Base-by-base conservation (phyloP, 1,140 invertebrate genomes). In the Drosophila serrata region DNA sequence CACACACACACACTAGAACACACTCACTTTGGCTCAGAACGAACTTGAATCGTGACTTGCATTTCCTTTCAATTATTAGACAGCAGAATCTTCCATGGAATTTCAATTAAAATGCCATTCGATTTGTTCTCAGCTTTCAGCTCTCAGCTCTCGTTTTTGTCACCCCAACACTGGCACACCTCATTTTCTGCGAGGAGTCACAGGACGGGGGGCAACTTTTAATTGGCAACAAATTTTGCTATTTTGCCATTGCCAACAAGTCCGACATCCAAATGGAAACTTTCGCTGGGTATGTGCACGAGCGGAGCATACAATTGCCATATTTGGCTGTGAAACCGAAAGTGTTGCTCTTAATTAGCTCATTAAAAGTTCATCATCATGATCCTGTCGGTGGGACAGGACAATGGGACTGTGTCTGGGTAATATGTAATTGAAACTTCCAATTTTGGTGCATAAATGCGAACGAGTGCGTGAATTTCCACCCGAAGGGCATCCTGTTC, bases 291-390 rank as follows among this genome's bases (percentile, higher is more conserved):
- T 31, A 24, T 46, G 46, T 63, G 60, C 33, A 24, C 39, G 9
- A 19, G 19, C 35, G 37, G 33, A 35, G 40, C 57, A 46, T 22
- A 35, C 51, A 13, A 19, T 51, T 51, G 29, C 17, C 63, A 56
- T 11, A 51, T 64, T 40, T 49, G 64, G 60, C 35, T 56, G 17
- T 45, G 56, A 70, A 78, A 77, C 24, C 24, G 75, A 78, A 79
- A 79, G 75, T 79, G 75, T 77, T 68, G 55, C 63, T 65, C 73
- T 77, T 78, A 79, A 79, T 79, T 79, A 79, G 75, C 75, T 79
- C 65, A 78, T 79, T 79, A 78, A 79, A 79, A 72, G 72, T 75
- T 76, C 39, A 48, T 48, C 24, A 75, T 64, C 37, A 75, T 49
- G 42, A 42, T n/a, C n/a, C n/a, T 29, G 67, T n/a, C 22, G 48